phyloP scores from a whole-genome alignment of 1,140 invertebrate species.

The Adoxophyes honmai region DNA sequence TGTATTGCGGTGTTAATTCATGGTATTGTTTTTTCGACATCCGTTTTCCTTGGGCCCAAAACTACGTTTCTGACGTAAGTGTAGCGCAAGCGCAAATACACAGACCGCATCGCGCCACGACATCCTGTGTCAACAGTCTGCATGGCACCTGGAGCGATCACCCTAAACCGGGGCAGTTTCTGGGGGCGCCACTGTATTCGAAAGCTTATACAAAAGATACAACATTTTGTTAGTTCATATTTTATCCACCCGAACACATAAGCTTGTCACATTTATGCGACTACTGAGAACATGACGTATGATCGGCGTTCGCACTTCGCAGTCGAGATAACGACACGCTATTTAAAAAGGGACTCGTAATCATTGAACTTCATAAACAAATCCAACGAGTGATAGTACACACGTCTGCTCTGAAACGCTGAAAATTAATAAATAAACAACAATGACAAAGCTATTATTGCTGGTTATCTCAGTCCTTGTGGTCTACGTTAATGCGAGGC shows the following conservation, averaged over 20 bases:
- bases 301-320: constrained; percentile 4
- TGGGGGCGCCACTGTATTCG: background rate
- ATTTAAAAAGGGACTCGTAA: constrained; percentile 28
- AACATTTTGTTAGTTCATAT: background rate
- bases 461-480: constrained; percentile 24
- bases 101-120: background rate
- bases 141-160: constrained; percentile 27
- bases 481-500: constrained; percentile 20
- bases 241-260: background rate
- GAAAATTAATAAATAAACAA: constrained; percentile 15
- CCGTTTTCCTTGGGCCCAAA: background rate
- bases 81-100: background rate
- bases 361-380: constrained; percentile 17
- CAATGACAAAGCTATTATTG: constrained; percentile 24
- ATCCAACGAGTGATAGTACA: background rate
- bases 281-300: constrained; percentile 3
- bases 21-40: too few species aligned
- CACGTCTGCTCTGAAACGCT: background rate
- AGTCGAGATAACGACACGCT: constrained; percentile 33
- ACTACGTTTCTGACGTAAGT: constrained; percentile 2
- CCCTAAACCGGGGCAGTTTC: constrained; percentile 7
- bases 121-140: constrained; percentile 25
- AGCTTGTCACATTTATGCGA: background rate
- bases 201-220: background rate
- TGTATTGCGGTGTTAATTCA: too few species aligned